phyloP scores from a whole-genome alignment of 2,113 vertebrate genomes.

The Eidolon helvum region DNA sequence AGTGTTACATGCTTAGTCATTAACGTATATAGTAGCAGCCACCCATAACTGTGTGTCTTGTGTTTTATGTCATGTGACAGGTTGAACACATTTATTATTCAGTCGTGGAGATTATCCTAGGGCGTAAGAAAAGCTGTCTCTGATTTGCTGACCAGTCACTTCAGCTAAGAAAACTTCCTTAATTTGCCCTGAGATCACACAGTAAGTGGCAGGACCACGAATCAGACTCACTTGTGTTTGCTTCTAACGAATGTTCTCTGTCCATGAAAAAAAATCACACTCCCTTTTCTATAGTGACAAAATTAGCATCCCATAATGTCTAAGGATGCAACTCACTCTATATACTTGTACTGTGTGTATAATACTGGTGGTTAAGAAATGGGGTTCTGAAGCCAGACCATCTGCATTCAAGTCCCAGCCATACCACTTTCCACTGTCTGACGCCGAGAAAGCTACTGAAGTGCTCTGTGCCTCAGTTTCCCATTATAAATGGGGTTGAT shows the following conservation, averaged over 20 bases:
- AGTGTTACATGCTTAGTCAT: background rate
- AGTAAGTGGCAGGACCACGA: background rate
- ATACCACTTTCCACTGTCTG: fast-evolving
- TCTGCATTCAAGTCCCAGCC: background rate
- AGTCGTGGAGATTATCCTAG: background rate
- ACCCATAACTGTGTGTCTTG: background rate
- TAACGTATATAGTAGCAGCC: background rate
- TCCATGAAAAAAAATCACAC: background rate
- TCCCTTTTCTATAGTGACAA: background rate
- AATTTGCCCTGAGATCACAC: background rate
- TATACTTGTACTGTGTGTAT: no score
- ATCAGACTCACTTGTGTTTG: background rate
- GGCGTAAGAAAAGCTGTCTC: background rate
- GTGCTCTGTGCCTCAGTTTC: background rate
- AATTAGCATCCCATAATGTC: background rate
- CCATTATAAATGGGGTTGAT: background rate
- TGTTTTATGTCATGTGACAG: background rate
- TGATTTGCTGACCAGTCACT: background rate
- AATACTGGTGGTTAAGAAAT: background rate
- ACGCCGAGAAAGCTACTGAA: background rate
- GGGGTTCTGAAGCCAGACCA: background rate
- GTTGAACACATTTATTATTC: background rate
- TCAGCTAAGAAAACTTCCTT: background rate
- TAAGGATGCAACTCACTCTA: background rate
- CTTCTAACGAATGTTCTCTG: background rate